Conservation (phyloP, 2,797 vertebrate species). For the Sebastes itinus region DNA sequence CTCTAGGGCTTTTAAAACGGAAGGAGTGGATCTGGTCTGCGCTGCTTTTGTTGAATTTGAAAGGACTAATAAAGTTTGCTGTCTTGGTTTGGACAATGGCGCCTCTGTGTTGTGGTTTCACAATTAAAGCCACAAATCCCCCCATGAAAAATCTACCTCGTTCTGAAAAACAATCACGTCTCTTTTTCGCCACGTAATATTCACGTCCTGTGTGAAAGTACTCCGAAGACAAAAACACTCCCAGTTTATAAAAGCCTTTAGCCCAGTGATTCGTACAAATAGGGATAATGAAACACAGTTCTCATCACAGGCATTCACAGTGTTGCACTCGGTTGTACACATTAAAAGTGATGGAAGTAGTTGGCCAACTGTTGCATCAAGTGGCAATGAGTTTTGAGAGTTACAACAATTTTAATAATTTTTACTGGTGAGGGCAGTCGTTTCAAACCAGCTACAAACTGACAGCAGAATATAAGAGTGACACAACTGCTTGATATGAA, state of each 20-base stretch:
- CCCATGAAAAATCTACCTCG: no score
- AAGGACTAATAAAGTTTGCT: no score
- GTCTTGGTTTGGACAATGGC: no score
- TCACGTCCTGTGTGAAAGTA: no score
- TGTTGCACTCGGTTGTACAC: not conserved
- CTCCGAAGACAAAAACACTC: no score
- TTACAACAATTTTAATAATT: not conserved
- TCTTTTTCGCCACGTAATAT: no score
- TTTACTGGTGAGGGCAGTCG: not conserved
- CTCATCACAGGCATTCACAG: not conserved
- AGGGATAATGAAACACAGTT: not conserved
- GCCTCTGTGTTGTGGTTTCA: no score
- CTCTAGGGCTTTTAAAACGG: no score
- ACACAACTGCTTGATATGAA: not conserved
- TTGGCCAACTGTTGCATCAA: not conserved
- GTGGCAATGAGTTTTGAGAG: not conserved
- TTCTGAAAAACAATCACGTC: no score
- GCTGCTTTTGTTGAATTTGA: no score
- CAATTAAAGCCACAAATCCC: no score
- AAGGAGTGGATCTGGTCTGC: no score
- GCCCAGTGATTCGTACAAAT: not conserved
- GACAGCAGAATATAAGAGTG: not conserved
- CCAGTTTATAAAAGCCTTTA: not conserved
- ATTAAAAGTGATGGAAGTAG: not conserved
- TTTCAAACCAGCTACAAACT: not conserved